Evolutionary conservation across 2,888 invertebrate genomes (phyloP), one percentile per base, ranked within the genome.

Genomic region (Tenthredo notha): DNA sequence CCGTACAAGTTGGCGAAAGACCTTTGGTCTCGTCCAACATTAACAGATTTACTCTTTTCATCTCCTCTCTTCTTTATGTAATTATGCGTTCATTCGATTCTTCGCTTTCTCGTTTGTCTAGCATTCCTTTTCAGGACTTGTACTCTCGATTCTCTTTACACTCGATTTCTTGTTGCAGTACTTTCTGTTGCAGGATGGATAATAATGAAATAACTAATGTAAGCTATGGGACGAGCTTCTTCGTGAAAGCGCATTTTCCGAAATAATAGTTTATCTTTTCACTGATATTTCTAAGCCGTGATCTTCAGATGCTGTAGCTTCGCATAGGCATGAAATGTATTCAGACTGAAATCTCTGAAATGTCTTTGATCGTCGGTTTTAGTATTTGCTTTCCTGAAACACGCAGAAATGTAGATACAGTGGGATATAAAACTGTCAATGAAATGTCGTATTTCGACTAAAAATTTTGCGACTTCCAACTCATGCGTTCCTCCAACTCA

Each of bases 11-110:
- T 29, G 50, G 29, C 18, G 29, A 77, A 77, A 33, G 50, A 47
- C 29, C 50, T 18, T 77, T 21, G 77, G 50, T 54, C 54, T 25
- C n/a, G 33, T 40, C 50, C 15, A n/a, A 50, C 18, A 77, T 77
- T 77, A 77, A 77, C 50, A 54, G 77, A 77, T 33, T 33, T 50
- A 18, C 77, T 4, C 25, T 21, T 77, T 54, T 77, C 50, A 40
- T 40, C 10, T 72, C 43, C 37, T 43, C 15, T 72, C 18, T 67
- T 15, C 25, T 10, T 29, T 33, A 25, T 12, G 5, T 67, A 25
- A 61, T 67, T 12, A 12, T 25, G 10, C 29, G 5, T 33, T 67
- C 29, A 33, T 67, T 67, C 6, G 25, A 67, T 67, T 33, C 67
- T 18, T 5, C 25, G 18, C 29, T 3, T 6, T 67, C 29, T 29